Conservation (phyloP, 2,888 invertebrate genomes). For the Lasioglossum villosulum region DNA sequence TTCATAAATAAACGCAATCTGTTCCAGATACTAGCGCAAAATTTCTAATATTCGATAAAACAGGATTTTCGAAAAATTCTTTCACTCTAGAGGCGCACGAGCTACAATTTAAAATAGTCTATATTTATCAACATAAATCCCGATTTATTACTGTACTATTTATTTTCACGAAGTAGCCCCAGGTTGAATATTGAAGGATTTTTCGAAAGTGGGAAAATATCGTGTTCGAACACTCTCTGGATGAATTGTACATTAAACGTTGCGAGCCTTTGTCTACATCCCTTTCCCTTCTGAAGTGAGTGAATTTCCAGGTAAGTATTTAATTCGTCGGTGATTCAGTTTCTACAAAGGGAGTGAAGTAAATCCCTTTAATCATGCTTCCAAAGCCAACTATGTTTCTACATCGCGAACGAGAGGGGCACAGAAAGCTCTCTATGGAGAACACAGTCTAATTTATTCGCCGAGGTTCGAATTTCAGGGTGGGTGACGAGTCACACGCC, state of each 20-base stretch:
- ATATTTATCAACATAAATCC: too few relatives aligned
- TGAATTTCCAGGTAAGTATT: constrained; percentile 40
- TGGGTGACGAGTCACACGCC: constrained; percentile 34
- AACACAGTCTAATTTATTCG: constrained; percentile 57
- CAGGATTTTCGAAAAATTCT: too few relatives aligned
- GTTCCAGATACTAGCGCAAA: too few relatives aligned
- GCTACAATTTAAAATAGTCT: too few relatives aligned
- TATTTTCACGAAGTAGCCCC: neutral
- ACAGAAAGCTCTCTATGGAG: constrained; percentile 32
- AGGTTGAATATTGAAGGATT: neutral
- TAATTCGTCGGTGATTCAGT: constrained; percentile 44
- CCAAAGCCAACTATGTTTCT: constrained; percentile 17
- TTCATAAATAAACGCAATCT: too few relatives aligned
- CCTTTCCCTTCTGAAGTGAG: neutral
- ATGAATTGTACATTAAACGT: constrained; percentile 18
- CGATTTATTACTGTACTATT: too few relatives aligned
- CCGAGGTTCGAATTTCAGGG: constrained; percentile 59
- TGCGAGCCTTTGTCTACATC: neutral
- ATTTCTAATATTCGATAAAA: too few relatives aligned
- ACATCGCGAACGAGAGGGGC: constrained; percentile 32
- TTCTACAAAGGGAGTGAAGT: neutral
- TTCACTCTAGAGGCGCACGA: too few relatives aligned
- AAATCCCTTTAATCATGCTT: constrained; percentile 38
- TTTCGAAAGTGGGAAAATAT: too few relatives aligned
- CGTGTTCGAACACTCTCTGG: neutral